These are phyloP conservation scores for Miltochrista miniata DNA, from an alignment of 2,888 invertebrate genomes.

Conservation along the genomic window DNA sequence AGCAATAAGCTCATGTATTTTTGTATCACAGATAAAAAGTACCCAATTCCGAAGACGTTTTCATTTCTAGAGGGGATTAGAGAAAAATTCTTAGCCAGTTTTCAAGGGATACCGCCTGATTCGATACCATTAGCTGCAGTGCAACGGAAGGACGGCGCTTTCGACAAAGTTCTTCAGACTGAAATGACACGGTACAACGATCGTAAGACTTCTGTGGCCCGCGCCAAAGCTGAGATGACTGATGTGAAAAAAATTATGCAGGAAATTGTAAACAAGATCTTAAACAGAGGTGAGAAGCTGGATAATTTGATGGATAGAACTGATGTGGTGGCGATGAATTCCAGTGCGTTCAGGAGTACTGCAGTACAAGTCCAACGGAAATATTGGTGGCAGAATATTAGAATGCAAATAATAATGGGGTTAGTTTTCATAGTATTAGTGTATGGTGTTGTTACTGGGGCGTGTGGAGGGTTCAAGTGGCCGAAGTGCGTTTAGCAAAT, in stretches of 20 bases:
- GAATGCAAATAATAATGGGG: neutral
- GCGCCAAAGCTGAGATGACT: neutral
- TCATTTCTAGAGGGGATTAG: constrained; percentile 1
- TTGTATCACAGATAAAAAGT: constrained; percentile 2
- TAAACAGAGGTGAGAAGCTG: constrained; percentile 1
- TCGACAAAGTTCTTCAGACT: constrained; percentile 1
- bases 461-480: constrained; percentile 11
- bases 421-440: neutral
- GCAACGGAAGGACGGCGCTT: neutral
- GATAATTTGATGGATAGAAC: constrained; percentile 6
- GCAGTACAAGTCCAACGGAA: constrained; percentile 4
- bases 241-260: constrained; percentile 5
- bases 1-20: constrained; percentile 5
- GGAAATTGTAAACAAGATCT: neutral
- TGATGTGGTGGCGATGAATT: neutral
- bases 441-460: constrained; percentile 4
- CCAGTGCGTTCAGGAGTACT: neutral
- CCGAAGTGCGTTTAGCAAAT: constrained; percentile 3
- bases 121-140: neutral
- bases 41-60: neutral
- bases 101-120: neutral
- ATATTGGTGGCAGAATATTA: constrained; percentile 10
- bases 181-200: constrained; percentile 7
- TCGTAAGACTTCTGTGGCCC: neutral
- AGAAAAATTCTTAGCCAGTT: neutral